Base-by-base conservation (phyloP, 2,797 vertebrate species). In the Neosilurus mollespiculum region DNA sequence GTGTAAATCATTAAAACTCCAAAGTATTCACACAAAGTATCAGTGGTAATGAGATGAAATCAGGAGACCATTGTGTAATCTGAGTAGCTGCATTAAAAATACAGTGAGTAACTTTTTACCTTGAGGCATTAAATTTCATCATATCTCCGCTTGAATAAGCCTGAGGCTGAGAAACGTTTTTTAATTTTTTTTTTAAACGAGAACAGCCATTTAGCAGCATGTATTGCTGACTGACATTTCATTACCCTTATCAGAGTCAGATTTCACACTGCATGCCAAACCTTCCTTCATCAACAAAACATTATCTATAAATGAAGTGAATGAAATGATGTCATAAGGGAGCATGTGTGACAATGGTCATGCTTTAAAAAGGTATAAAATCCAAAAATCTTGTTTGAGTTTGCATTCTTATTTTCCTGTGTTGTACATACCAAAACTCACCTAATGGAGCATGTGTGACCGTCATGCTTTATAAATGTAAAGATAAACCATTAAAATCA, bases 41-140 rank as follows among this genome's bases (percentile, higher is more conserved):
- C 16, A 18, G 8, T 65, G 16, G 10, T 43, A 16, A 59, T 59
- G 7, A 85, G 24, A 73, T 16, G 1, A 70, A 66, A 78, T 75
- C 82, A 69, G 14, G 11, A 81, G 83, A 78, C 26, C 30, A 81
- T 80, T 67, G 64, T 86, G 49, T 87, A 88, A 91, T 90, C 81
- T 90, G 91, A 89, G 89, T 77, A 87, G 91, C 75, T 87, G 87
- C 89, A 91, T 90, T 85, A 84, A 93, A 93, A 91, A 91, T 20
- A 58, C 78, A 85, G 5, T 76, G 67, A 69, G 81, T 87, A 86
- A 84, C 81, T 85, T 80, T 70, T 80, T 69, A 51, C 49, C 43
- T 84, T 58, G 75, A 81, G 59, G 3, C 18, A 70, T 79, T 56
- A 65, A 58, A 22, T 56, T 34, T n/a, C 56, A 78, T 10, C 53